Conservation (phyloP, 2,113 vertebrate genomes). For the Crypturellus undulatus region DNA sequence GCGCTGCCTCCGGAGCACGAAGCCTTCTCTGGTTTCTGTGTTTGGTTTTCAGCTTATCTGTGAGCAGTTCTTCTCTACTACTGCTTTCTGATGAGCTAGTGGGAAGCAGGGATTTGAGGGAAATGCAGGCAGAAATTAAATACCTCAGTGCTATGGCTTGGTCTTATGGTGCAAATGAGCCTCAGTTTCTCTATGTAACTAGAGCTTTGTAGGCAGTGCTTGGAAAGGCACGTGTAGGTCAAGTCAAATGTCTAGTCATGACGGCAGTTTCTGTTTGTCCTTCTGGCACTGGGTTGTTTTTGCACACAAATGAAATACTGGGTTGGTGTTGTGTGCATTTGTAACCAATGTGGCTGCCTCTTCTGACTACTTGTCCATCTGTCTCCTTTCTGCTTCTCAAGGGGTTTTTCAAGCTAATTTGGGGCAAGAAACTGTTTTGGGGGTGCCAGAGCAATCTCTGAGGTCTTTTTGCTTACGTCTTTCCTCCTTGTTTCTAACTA, state of each 20-base stretch:
- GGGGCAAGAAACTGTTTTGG: not conserved
- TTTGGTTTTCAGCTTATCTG: slow-evolving; percentile 43
- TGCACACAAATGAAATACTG: accelerated
- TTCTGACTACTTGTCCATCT: not conserved
- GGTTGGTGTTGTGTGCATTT: not conserved
- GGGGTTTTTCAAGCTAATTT: not conserved
- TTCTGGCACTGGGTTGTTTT: not conserved
- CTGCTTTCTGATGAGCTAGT: slow-evolving; percentile 25
- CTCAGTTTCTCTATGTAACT: slow-evolving; percentile 18
- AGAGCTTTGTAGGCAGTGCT: not conserved
- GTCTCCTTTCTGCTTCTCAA: not conserved
- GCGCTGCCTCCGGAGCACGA: not conserved
- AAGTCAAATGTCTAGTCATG: not conserved
- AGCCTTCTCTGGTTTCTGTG: not conserved
- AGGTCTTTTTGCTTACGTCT: not conserved
- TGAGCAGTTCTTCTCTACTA: not conserved
- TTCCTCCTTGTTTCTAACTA: not conserved
- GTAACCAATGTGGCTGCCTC: not conserved
- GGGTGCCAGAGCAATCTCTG: not conserved
- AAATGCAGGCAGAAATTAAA: not conserved
- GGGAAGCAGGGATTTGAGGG: not conserved
- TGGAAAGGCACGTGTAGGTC: not conserved
- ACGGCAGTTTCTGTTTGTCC: not conserved
- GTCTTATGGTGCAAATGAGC: not conserved
- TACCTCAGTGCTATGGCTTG: not conserved